These are phyloP conservation scores for Paradisaea rubra DNA, from an alignment of 2,113 vertebrate genomes.

Conservation along the genomic window DNA sequence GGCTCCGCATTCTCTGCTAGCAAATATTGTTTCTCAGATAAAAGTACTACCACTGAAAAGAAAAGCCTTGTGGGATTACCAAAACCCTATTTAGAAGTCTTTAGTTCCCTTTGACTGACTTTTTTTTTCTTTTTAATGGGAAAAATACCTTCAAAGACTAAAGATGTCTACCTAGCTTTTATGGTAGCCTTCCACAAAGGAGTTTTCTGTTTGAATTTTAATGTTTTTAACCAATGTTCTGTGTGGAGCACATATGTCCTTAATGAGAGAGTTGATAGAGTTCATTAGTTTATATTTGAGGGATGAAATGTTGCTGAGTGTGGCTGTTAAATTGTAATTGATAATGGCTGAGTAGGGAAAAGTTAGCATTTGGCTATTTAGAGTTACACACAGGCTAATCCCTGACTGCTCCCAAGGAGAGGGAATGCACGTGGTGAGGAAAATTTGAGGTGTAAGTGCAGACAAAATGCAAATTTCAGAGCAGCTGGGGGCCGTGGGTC, in stretches of 20 bases:
- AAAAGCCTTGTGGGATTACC: background rate
- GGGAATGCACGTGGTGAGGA: background rate
- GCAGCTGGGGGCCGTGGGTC: accelerated
- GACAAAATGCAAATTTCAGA: background rate
- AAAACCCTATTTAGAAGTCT: background rate
- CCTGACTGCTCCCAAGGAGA: background rate
- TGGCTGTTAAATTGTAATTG: background rate
- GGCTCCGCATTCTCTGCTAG: background rate
- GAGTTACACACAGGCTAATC: background rate
- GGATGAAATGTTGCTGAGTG: background rate
- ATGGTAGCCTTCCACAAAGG: background rate
- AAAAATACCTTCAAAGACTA: background rate
- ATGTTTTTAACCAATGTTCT: background rate
- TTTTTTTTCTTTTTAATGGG: background rate
- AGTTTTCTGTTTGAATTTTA: background rate
- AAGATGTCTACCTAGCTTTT: background rate
- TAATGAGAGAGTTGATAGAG: background rate
- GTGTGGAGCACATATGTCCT: background rate
- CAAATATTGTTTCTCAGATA: background rate
- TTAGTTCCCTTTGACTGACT: background rate
- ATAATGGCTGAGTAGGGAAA: background rate
- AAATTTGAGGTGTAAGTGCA: background rate
- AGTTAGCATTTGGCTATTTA: background rate
- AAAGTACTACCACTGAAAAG: background rate
- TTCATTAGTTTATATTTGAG: background rate